Evolutionary conservation across 2,113 vertebrate genomes (phyloP), one percentile per base, ranked within the genome.

Genomic region (Regulus satrapa): DNA sequence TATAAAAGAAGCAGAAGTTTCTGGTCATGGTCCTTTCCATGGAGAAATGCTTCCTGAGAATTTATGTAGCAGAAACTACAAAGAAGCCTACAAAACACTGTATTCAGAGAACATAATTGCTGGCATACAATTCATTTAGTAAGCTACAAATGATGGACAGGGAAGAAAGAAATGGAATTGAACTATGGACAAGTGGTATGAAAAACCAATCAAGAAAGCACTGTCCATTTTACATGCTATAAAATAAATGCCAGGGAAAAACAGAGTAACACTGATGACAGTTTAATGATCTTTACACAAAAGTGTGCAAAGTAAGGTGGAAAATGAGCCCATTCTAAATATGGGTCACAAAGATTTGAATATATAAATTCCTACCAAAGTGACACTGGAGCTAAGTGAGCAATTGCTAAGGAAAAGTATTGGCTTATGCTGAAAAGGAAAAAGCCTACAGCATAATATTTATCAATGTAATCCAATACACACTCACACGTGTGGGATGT

Each of bases 201-300:
- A 38, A 66, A 92, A 81, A 41, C 2, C 25, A 56, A 87, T 20
- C 19, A 51, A 81, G 38, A 62, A 58, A 89, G 41, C 31, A 52
- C 17, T 48, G 36, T 40, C 54, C 18, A 34, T 69, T 85, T 52
- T 58, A 23, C 34, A 59, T 10, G 17, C 25, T 85, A 67, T 79
- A 69, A 89, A 73, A 77, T 21, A 71, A 78, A 74, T 29, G 29
- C 16, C 43, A 46, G 14, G 12, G 18, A 16, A 62, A 81, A 91
- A 8, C 11, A 52, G 0, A 0, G 59, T 43, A 87, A 58, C 19
- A 58, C 0, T 15, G 18, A 75, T 64, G 41, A 64, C 18, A 59
- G 9, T 31, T 55, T 45, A 18, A 69, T 43, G 9, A 88, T 48
- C 23, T 78, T 74, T 43, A 78, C 18, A 59, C 8, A 90, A 48